Conservation (phyloP, 2,888 invertebrate genomes). For the Drosophila meridiana region DNA sequence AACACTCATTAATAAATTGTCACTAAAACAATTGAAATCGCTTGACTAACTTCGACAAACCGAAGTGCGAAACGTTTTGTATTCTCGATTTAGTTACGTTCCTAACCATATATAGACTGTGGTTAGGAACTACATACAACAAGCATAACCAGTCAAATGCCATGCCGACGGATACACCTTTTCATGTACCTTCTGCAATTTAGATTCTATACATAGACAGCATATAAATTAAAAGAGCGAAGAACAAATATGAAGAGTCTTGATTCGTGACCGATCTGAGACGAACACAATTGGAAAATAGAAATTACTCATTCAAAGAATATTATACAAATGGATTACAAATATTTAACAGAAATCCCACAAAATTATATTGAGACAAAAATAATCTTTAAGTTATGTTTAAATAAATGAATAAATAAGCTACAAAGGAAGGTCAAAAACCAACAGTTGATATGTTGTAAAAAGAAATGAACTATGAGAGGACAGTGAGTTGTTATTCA, state of each 20-base stretch:
- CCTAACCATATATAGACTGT: constrained; percentile 10
- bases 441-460: constrained; percentile 81
- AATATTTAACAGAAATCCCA: constrained; percentile 57
- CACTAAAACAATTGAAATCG: constrained; percentile 13
- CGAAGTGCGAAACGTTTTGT: constrained; percentile 16
- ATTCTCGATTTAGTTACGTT: constrained; percentile 33
- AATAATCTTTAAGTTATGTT: constrained; percentile 75
- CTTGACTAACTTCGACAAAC: constrained; percentile 22
- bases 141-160: constrained; percentile 39
- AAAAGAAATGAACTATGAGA: constrained; percentile 59
- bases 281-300: constrained; percentile 54
- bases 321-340: constrained; percentile 44
- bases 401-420: constrained; percentile 68
- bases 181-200: constrained; percentile 78
- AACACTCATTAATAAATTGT: constrained; percentile 13
- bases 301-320: constrained; percentile 53
- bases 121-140: background rate
- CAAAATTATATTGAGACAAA: constrained; percentile 55
- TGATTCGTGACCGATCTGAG: constrained; percentile 60
- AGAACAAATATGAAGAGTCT: constrained; percentile 38
- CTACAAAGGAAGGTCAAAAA: constrained; percentile 73
- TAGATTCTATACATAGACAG: constrained; percentile 64
- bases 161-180: constrained; percentile 67
- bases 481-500: constrained; percentile 62
- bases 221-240: constrained; percentile 36